Base-by-base conservation (phyloP, 2,888 invertebrate genomes). In the Tipula confusa region DNA sequence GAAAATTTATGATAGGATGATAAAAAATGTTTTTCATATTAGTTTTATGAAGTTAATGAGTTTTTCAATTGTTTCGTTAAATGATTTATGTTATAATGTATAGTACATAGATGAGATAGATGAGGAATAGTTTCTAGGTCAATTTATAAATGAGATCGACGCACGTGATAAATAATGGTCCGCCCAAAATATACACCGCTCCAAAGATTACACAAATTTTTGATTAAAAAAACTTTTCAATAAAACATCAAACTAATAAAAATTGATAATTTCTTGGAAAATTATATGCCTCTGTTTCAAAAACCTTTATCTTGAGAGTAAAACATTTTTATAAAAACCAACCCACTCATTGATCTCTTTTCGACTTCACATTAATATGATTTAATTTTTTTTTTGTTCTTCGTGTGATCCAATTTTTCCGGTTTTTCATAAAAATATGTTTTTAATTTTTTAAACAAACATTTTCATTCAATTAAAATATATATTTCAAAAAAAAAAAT, bases 401-500 rank as follows among this genome's bases (percentile, higher is more conserved):
- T 64, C 64, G 24, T 24, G 64, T 64, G 18, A 24, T 24, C 9
- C 24, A 24, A 24, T 64, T 43, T 64, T 9, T 64, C 24, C 24
- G 24, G 11, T 24, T 64, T 64, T 64, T 64, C 64, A 24, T 24
- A 9, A 64, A 64, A 64, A 64, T 64, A 64, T 64, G 24, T 64
- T 64, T 64, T 64, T 64, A 64, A 18, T 64, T 64, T 64, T 64
- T 64, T 64, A 24, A 64, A 64, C 64, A 64, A 64, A 64, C 64
- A 64, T 64, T 64, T 64, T 64, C 64, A 64, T 64, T 64, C 64
- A 64, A 64, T 64, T 64, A 64, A 64, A 64, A 64, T 64, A 64
- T 64, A 13, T 18, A 24, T 24, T 64, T 48, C 24, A 64, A 24
- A 24, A n/a, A 64, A 64, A 3, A 5, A 24, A 5, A 64, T 24